A percentile compares a stretch with the other conserved stretches of the same genome.
Evolutionary conservation across 2,888 invertebrate species (phyloP).

Genomic region (Allygus modestus): DNA sequence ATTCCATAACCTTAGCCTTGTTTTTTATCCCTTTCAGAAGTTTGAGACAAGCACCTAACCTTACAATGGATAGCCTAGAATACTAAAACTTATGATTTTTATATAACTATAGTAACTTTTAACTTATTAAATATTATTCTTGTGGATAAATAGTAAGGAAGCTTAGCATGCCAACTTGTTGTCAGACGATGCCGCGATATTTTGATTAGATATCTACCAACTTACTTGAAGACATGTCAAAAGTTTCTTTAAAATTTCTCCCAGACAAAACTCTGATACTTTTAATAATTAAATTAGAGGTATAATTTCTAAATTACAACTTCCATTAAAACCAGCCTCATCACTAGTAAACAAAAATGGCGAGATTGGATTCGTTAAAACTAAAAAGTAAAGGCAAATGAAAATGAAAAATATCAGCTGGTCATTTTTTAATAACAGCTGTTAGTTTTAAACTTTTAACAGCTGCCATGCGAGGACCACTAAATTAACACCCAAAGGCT

Average conservation of each 20-base stretch:
- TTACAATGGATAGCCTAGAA: no score
- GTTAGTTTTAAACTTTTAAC: conserved; percentile 17
- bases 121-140: no score
- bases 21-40: no score
- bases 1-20: no score
- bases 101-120: no score
- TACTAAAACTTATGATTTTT: no score
- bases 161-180: no score
- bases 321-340: neutral
- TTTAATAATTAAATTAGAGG: neutral
- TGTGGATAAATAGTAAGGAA: no score
- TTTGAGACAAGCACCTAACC: no score
- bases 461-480: neutral
- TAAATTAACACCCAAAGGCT: neutral
- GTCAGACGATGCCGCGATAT: no score
- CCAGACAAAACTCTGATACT: neutral
- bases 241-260: neutral
- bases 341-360: conserved; percentile 20
- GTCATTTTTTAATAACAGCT: neutral
- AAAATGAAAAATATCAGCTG: conserved; percentile 28
- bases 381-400: neutral
- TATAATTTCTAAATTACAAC: neutral
- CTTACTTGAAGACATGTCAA: conserved; percentile 26
- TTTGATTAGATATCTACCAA: no score
- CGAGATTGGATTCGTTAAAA: neutral